Percentiles rank a stretch among this genome's conserved stretches.
phyloP scores from a whole-genome alignment of 2,888 invertebrate species.

The Mactromeris polynyma region DNA sequence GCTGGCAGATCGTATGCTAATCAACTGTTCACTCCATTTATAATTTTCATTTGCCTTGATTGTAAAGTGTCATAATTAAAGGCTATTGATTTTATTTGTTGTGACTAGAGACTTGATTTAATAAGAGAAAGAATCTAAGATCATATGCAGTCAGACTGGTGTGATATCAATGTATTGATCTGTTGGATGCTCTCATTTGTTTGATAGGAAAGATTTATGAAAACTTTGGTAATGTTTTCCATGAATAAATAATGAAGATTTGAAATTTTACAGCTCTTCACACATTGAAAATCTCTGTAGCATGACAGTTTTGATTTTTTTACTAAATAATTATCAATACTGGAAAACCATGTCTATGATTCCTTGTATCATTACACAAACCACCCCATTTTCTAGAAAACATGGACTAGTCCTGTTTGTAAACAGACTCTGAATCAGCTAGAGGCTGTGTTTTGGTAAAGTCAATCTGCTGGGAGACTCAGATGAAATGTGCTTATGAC shows the following conservation, averaged over 20 bases:
- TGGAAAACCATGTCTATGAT: neutral
- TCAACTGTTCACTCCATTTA: neutral
- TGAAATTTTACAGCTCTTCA: neutral
- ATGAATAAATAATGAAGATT: conserved; percentile 11
- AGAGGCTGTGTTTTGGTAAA: conserved; percentile 62
- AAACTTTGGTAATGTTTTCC: neutral
- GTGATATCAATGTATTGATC: neutral
- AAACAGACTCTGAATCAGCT: conserved; percentile 51
- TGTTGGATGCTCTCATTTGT: neutral
- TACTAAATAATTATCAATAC: neutral
- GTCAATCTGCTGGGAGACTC: conserved; percentile 46
- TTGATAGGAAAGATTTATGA: conserved; percentile 13
- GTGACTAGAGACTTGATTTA: conserved; percentile 44
- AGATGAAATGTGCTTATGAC: conserved; percentile 41
- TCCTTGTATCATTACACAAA: neutral
- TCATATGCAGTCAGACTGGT: neutral
- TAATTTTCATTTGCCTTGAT: conserved; percentile 43
- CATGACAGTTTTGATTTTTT: neutral
- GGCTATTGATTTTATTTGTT: conserved; percentile 45
- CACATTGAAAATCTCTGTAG: neutral
- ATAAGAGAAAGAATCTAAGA: conserved; percentile 23
- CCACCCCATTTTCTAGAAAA: conserved; percentile 7
- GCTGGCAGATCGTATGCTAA: neutral
- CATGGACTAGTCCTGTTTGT: conserved; percentile 50
- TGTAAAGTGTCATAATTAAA: conserved; percentile 54